These are phyloP conservation scores for Athripsodes cinereus DNA, from an alignment of 2,888 invertebrate genomes.

Conservation along the genomic window DNA sequence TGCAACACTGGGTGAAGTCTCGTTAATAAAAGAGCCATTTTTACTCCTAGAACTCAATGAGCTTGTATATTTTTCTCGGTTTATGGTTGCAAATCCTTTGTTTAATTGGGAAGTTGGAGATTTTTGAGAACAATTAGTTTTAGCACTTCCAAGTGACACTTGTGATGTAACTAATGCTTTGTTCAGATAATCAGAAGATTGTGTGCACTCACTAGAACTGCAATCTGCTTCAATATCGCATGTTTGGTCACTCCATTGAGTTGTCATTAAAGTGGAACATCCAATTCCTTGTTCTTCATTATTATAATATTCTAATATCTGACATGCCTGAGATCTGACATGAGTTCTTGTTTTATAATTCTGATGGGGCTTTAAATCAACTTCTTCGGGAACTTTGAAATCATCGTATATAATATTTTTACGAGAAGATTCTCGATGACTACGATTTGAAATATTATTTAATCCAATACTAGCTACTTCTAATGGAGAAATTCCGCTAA, in stretches of 20 bases:
- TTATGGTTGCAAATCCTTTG: not conserved
- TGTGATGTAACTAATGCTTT: not conserved
- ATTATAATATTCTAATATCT: conserved; percentile 4
- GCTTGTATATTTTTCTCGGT: not conserved
- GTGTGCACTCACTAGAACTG: conserved; percentile 17
- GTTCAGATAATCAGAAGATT: conserved; percentile 11
- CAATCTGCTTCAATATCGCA: conserved; percentile 13
- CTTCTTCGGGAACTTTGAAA: not conserved
- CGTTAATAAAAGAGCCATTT: conserved; percentile 12
- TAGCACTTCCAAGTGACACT: not conserved
- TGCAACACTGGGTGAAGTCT: conserved; percentile 52
- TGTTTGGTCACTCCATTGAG: conserved; percentile 17
- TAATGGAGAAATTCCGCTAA: conserved; percentile 17
- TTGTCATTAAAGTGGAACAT: conserved; percentile 15
- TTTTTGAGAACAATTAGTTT: not conserved
- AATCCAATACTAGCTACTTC: conserved; percentile 18
- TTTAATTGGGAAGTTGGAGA: not conserved
- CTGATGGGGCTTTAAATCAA: conserved; percentile 5
- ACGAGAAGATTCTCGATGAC: not conserved
- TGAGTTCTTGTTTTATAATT: conserved; percentile 17
- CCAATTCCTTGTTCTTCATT: conserved; percentile 3
- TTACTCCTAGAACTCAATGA: not conserved
- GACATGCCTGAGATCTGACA: not conserved
- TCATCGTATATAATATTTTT: not conserved
- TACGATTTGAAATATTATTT: too few species aligned